Conservation (phyloP, 2,113 vertebrate species). For the Cynoglossus semilaevis region DNA sequence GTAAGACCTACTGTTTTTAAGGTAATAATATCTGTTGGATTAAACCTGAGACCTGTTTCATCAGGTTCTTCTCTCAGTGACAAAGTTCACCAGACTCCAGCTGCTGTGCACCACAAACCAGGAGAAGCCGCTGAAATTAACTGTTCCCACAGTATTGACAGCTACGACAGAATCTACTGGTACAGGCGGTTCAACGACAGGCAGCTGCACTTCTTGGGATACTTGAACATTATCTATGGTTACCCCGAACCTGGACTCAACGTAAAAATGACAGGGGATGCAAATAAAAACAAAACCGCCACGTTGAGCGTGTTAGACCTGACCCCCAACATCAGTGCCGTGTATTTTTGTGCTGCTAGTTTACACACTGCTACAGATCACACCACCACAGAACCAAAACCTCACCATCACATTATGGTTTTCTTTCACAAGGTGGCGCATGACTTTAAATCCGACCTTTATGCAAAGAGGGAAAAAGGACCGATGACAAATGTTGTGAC, state of each 20-base stretch:
- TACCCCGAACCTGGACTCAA: too few relatives aligned
- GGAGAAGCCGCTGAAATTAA: neutral
- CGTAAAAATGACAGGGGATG: too few relatives aligned
- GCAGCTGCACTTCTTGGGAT: too few relatives aligned
- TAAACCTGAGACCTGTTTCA: neutral
- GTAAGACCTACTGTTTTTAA: too few relatives aligned
- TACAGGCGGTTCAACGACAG: slow-evolving; percentile 28
- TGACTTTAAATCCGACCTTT: too few relatives aligned
- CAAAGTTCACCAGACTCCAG: slow-evolving; percentile 21
- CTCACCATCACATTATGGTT: too few relatives aligned
- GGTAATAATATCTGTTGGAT: neutral
- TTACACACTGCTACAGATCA: slow-evolving; percentile 28
- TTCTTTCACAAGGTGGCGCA: too few relatives aligned
- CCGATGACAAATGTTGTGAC: too few relatives aligned
- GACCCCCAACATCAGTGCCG: slow-evolving; percentile 13
- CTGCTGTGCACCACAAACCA: neutral
- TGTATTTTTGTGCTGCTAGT: slow-evolving; percentile 50
- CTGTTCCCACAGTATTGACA: slow-evolving; percentile 38
- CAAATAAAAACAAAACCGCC: too few relatives aligned
- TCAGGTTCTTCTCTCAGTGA: slow-evolving; percentile 21
- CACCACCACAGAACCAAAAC: too few relatives aligned
- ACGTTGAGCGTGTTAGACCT: neutral
- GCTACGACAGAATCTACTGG: slow-evolving; percentile 22
- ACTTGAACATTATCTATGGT: too few relatives aligned
- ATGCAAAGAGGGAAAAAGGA: too few relatives aligned